These are phyloP conservation scores for Otolemur crassicaudatus DNA, from an alignment of 2,797 vertebrate species.

Conservation along the genomic window DNA sequence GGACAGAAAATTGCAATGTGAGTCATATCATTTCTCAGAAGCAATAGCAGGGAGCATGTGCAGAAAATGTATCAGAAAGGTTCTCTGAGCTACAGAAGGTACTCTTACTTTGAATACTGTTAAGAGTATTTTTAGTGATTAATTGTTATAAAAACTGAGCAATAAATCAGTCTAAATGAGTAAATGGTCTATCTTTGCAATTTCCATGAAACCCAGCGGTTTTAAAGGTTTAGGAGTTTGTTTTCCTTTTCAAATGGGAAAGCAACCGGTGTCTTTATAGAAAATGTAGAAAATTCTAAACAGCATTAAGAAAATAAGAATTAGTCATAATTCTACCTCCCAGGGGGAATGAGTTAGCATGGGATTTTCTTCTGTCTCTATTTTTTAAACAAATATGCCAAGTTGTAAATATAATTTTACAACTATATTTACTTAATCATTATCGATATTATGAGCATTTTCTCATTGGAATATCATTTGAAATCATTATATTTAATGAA, in stretches of 20 bases:
- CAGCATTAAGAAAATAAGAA: constrained; percentile 10
- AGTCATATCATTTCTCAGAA: neutral
- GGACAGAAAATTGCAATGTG: neutral
- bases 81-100: neutral
- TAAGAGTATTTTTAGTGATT: neutral
- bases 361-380: neutral
- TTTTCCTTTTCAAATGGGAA: constrained; percentile 23
- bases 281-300: constrained; percentile 30
- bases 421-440: neutral
- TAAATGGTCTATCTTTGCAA: neutral
- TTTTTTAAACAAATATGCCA: constrained; percentile 34
- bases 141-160: neutral
- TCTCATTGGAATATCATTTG: constrained; percentile 21
- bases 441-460: constrained; percentile 2
- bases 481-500: constrained; percentile 4
- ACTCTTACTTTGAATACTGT: neutral
- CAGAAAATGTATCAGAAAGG: neutral
- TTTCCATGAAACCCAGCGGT: neutral
- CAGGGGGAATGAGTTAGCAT: neutral
- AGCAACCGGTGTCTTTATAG: neutral
- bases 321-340: neutral
- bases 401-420: constrained; percentile 7
- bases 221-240: neutral
- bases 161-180: neutral
- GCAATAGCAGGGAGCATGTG: neutral